Evolutionary conservation across 2,888 invertebrate genomes (phyloP).

Genomic region (Thalpophila matura): DNA sequence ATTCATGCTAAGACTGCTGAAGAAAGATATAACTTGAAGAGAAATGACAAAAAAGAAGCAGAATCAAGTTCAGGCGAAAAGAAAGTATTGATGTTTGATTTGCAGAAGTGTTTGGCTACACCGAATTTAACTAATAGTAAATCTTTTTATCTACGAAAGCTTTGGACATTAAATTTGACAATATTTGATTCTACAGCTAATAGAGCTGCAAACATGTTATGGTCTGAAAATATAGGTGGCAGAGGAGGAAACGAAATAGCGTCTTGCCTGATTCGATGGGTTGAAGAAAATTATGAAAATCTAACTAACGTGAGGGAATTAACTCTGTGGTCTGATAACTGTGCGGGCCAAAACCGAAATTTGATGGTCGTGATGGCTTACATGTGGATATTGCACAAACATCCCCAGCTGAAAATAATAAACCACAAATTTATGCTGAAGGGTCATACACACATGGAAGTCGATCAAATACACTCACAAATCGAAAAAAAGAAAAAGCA

Average conservation of each 20-base stretch:
- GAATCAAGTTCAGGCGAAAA: not conserved
- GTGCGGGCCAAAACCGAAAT: too few relatives aligned
- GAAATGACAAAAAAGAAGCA: not conserved
- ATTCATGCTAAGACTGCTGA: not conserved
- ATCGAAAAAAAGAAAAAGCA: not conserved
- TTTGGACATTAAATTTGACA: conserved; percentile 39
- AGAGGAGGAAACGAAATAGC: conserved; percentile 8
- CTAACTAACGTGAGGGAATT: too few relatives aligned
- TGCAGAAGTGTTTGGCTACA: conserved; percentile 47
- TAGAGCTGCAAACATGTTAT: conserved; percentile 23
- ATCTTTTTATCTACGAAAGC: conserved; percentile 37
- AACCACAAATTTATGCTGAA: not conserved
- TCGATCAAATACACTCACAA: not conserved
- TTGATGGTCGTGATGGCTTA: too few relatives aligned
- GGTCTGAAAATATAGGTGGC: conserved; percentile 28
- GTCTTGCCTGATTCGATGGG: not conserved
- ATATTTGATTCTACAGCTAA: too few relatives aligned
- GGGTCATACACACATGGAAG: not conserved
- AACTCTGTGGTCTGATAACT: too few relatives aligned
- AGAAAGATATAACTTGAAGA: conserved; percentile 8
- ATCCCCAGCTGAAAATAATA: too few relatives aligned
- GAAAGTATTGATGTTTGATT: conserved; percentile 38
- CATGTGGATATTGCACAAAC: too few relatives aligned
- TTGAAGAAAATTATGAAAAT: not conserved
- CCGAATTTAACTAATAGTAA: conserved; percentile 39